Percentiles rank a stretch among this genome's conserved stretches.
These are phyloP conservation scores for Poecilia latipinna DNA, from an alignment of 2,113 vertebrate species.

Conservation along the genomic window DNA sequence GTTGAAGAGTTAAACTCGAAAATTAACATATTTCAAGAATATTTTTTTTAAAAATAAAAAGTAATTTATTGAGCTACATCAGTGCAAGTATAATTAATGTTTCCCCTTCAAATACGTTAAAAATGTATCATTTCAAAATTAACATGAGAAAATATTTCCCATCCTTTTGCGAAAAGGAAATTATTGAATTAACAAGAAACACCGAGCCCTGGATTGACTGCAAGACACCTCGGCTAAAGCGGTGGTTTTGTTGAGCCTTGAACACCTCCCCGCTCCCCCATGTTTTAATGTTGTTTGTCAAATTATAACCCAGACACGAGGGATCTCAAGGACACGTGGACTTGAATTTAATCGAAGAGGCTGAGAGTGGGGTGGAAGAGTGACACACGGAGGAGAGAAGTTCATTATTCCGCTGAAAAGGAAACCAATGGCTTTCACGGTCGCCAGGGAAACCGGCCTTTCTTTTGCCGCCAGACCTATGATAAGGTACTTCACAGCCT, in stretches of 20 bases:
- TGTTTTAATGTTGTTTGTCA: constrained; percentile 72
- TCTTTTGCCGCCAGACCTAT: constrained; percentile 79
- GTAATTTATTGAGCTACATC: no score
- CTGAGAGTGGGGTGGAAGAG: constrained; percentile 80
- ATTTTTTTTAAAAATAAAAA: no score
- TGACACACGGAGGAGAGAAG: constrained; percentile 84
- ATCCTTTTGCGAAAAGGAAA: constrained; percentile 15
- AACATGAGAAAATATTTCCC: neutral
- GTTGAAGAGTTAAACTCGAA: no score
- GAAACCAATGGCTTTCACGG: constrained; percentile 84
- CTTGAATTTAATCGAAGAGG: constrained; percentile 79
- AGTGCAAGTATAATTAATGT: no score
- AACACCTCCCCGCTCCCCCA: constrained; percentile 45
- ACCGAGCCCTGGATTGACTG: constrained; percentile 24
- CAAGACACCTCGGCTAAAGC: constrained; percentile 46
- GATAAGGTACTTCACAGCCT: constrained; percentile 85
- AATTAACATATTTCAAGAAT: no score
- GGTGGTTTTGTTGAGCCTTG: constrained; percentile 66
- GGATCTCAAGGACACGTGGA: constrained; percentile 79
- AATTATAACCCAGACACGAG: constrained; percentile 74
- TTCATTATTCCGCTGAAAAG: constrained; percentile 86
- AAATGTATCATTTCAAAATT: neutral
- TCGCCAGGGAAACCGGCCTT: constrained; percentile 82
- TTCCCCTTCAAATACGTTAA: neutral
- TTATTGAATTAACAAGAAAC: constrained; percentile 9